Evolutionary conservation across 2,113 vertebrate genomes (phyloP).

Genomic region (Cyanoderma ruficeps): DNA sequence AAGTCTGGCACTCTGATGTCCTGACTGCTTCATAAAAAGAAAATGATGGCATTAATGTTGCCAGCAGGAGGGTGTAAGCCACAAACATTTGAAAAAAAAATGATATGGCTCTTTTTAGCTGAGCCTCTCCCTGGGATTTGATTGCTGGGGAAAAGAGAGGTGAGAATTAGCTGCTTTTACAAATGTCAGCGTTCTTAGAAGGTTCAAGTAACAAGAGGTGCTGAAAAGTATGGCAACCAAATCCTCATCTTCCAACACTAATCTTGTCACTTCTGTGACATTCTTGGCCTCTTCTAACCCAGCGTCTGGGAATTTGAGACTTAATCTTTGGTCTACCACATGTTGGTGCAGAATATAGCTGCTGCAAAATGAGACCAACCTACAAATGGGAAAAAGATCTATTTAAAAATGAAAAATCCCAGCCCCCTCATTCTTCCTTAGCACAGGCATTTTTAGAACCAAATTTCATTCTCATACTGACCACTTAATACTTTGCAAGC

Average conservation of each 20-base stretch:
- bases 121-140: neutral
- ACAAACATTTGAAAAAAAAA: neutral
- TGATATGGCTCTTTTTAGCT: neutral
- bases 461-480: slow-evolving; percentile 30
- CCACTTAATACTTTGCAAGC: neutral
- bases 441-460: slow-evolving; percentile 47
- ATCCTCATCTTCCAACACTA: slow-evolving; percentile 26
- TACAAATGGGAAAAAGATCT: slow-evolving; percentile 41
- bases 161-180: slow-evolving; percentile 13
- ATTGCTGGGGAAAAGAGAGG: neutral
- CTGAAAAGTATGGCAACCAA: slow-evolving; percentile 51
- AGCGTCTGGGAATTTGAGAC: slow-evolving; percentile 75
- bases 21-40: slow-evolving; percentile 6
- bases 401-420: slow-evolving; percentile 67
- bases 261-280: slow-evolving; percentile 52
- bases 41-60: neutral
- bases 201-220: slow-evolving; percentile 42
- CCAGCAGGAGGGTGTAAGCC: neutral
- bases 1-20: neutral
- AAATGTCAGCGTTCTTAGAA: slow-evolving; percentile 8
- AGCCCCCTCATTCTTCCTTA: neutral
- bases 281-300: slow-evolving; percentile 67
- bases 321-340: slow-evolving; percentile 63
- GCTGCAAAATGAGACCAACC: slow-evolving; percentile 46
- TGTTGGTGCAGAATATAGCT: slow-evolving; percentile 64